phyloP scores from a whole-genome alignment of 2,888 invertebrate species.

The Ormyrus rosae region DNA sequence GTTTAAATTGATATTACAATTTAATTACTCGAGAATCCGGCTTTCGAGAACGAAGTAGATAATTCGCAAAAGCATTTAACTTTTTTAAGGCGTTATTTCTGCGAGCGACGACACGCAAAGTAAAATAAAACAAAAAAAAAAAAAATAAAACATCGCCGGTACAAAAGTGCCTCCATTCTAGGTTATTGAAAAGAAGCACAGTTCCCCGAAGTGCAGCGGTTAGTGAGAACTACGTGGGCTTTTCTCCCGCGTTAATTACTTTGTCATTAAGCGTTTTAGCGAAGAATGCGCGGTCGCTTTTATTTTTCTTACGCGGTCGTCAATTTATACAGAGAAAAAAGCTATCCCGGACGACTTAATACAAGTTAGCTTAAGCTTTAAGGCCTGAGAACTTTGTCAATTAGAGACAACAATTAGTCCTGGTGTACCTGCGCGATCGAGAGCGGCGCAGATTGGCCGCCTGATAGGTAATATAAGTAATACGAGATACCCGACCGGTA shows the following conservation, averaged over 20 bases:
- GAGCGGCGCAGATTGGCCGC: slow-evolving; percentile 46
- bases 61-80: too few species aligned
- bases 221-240: slow-evolving; percentile 9
- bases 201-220: slow-evolving; percentile 24
- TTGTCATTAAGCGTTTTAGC: slow-evolving; percentile 51
- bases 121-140: too few species aligned
- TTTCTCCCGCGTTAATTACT: slow-evolving; percentile 38
- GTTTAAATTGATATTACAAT: too few species aligned
- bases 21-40: too few species aligned
- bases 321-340: slow-evolving; percentile 48
- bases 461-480: slow-evolving; percentile 67
- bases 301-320: slow-evolving; percentile 45
- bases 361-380: slow-evolving; percentile 45
- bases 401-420: slow-evolving; percentile 73
- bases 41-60: too few species aligned
- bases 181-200: slow-evolving; percentile 3
- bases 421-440: slow-evolving; percentile 52
- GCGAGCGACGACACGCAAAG: too few species aligned
- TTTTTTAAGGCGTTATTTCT: too few species aligned
- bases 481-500: slow-evolving; percentile 61
- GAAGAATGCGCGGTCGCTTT: slow-evolving; percentile 27
- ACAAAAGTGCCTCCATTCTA: too few species aligned
- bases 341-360: slow-evolving; percentile 46
- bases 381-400: slow-evolving; percentile 74
- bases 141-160: too few species aligned